Evolutionary conservation across 2,113 vertebrate genomes (phyloP), one percentile per base, ranked within the genome.

Genomic region (Stegastes partitus): DNA sequence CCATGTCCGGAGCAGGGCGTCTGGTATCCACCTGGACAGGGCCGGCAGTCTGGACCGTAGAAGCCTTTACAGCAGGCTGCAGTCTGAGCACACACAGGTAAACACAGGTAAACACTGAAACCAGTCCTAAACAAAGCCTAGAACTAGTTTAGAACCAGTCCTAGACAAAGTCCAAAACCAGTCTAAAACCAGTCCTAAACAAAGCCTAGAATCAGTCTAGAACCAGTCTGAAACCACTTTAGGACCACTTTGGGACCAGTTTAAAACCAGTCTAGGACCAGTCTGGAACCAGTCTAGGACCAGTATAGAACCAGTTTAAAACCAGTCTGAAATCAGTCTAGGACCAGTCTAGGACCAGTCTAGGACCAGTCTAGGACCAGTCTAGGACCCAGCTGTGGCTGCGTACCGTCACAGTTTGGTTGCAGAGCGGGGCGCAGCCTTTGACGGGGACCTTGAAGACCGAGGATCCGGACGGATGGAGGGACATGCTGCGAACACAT

Each of bases 61-160:
- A 98, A 99, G 0, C 98, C 98, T 87, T 89, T 94, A 87, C 97
- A 99, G 75, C 98, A 99, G 0, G 86, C 91, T 0, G 91, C 91
- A 26, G 92, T 93, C 98, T 99, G 61, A 83, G 49, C 2, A 54
- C 15, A 67, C 5, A 62, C 23, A 42, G 39, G 39, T 42, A n/a
- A 10, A 50, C 18, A 50, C 47, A 50, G 31, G 31, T 34, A 34
- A 9, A 34, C 31, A 34, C 31, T 1, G 31, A 2, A 8, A 34
- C 7, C n/a, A n/a, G n/a, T n/a, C n/a, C n/a, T n/a, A n/a, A n/a
- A 31, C 28, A 4, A 31, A 7, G 4, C 8, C 28, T 31, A 31
- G 8, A 31, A 31, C 28, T n/a, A n/a, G n/a, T n/a, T n/a, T n/a
- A n/a, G n/a, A 5, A 28, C 26, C 26, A 28, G 26, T 28, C 26